These are phyloP conservation scores for Pterostichus niger DNA, from an alignment of 2,888 invertebrate species.

Conservation along the genomic window DNA sequence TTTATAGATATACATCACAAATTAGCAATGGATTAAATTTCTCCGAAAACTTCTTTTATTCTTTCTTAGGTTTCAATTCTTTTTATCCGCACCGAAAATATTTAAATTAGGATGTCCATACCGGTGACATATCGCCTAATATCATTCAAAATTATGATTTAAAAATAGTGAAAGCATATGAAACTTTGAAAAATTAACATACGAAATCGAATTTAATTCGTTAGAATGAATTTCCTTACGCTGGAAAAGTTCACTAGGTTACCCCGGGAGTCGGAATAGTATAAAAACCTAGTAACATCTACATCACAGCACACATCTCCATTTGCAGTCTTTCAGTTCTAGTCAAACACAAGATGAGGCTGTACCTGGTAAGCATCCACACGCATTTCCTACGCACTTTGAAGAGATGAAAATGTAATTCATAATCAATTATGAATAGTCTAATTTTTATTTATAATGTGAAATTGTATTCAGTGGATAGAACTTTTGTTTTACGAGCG, in stretches of 20 bases:
- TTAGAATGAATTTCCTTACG: constrained; percentile 16
- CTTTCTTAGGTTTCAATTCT: neutral
- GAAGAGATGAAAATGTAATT: neutral
- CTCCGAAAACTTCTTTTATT: constrained; percentile 1
- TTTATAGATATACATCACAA: neutral
- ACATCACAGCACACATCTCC: constrained; percentile 29
- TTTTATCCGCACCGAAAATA: constrained; percentile 38
- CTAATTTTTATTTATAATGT: too few species aligned
- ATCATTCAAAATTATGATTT: neutral
- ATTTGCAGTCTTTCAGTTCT: constrained; percentile 24
- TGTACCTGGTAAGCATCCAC: constrained; percentile 19
- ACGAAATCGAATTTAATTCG: constrained; percentile 12
- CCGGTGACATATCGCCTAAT: constrained; percentile 33
- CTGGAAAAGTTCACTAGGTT: constrained; percentile 53
- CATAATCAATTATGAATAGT: neutral
- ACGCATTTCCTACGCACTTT: neutral
- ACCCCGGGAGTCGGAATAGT: neutral
- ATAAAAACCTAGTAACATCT: constrained; percentile 6
- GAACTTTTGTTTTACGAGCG: too few species aligned
- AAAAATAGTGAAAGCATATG: constrained; percentile 47
- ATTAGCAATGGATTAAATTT: constrained; percentile 1
- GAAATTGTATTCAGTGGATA: too few species aligned
- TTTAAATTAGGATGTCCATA: constrained; percentile 26
- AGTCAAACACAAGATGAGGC: constrained; percentile 26
- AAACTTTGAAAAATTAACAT: constrained; percentile 29